Evolutionary conservation across 2,113 vertebrate species (phyloP).

Genomic region (Antennarius striatus): DNA sequence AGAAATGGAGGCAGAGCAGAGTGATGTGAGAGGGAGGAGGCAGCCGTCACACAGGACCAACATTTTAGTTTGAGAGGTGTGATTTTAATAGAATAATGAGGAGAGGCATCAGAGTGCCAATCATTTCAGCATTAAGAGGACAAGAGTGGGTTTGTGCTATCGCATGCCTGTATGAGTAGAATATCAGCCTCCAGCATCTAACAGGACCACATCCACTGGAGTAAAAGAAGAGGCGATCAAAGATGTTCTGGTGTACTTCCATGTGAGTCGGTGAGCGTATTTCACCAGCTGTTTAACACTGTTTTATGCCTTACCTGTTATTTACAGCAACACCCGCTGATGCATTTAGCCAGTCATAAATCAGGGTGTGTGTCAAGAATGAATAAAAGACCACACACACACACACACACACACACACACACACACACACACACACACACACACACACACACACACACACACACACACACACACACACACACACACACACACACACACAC

Average conservation of each 20-base stretch:
- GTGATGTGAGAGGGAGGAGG: constrained; percentile 1
- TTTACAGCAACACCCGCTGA: constrained; percentile 67
- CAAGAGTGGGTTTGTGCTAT: constrained; percentile 24
- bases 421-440: background rate
- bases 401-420: background rate
- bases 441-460: constrained; percentile 4
- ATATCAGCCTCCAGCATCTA: constrained; percentile 37
- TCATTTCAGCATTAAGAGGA: constrained; percentile 55
- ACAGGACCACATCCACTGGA: constrained; percentile 33
- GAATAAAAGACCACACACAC: constrained; percentile 1
- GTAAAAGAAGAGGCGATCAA: constrained; percentile 26
- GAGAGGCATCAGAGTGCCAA: constrained; percentile 46
- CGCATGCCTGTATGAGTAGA: constrained; percentile 33
- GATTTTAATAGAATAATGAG: constrained; percentile 44
- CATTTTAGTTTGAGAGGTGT: constrained; percentile 11
- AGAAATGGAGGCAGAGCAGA: constrained; percentile 18
- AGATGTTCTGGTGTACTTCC: constrained; percentile 27
- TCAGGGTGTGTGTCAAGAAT: constrained; percentile 42
- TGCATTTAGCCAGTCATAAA: constrained; percentile 60
- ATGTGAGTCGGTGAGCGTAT: constrained; percentile 5
- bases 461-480: background rate
- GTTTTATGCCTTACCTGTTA: constrained; percentile 61
- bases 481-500: constrained; percentile 2
- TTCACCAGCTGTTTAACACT: constrained; percentile 43
- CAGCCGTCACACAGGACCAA: constrained; percentile 8